Evolutionary conservation across 2,797 vertebrate species (phyloP), one percentile per base, ranked within the genome.

Genomic region (Myotis myotis): DNA sequence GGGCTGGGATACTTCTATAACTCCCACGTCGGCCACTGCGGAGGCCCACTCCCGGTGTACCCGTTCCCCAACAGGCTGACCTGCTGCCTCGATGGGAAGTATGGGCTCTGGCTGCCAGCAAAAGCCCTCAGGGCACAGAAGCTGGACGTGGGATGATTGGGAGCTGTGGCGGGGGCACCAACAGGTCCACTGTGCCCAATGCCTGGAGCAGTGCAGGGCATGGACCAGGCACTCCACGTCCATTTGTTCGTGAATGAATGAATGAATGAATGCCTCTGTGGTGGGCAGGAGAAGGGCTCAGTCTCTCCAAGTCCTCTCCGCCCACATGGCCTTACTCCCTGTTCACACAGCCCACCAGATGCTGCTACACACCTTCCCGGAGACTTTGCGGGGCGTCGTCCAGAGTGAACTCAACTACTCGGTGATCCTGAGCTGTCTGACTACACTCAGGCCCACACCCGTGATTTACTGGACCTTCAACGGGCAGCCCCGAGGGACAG

Each of bases 361-460:
- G 9, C 6, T 1, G 0, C 53, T 84, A 20, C 0, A 10, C 68
- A 72, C 92, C 0, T 85, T 60, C 49, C 94, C 74, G 0, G 3
- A 1, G 0, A 1, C 28, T 5, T 11, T 0, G 0, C 1, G 17
- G 8, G 55, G 49, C 0, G 0, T 68, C n/a, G 23, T 96, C 74
- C 7, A 22, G 33, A 86, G 92, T 19, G 92, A 95, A 4, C 87
- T 93, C 90, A 93, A 49, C 82, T 93, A 85, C 83, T 91, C 87
- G 0, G 82, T 96, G 92, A 19, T 85, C 51, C 60, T 95, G 72
- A 0, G 8, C 6, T 94, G 80, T 23, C 1, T 6, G 41, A 10
- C 17, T 6, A 9, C 2, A 15, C 6, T 55, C 47, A 8, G 5
- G 28, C 47, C 74, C 1, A 22, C 20, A 0, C n/a, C 92, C 0